A percentile compares a stretch with the other conserved stretches of the same genome.
Evolutionary conservation across 2,888 invertebrate species (phyloP).

Genomic region (Microchrysa polita): DNA sequence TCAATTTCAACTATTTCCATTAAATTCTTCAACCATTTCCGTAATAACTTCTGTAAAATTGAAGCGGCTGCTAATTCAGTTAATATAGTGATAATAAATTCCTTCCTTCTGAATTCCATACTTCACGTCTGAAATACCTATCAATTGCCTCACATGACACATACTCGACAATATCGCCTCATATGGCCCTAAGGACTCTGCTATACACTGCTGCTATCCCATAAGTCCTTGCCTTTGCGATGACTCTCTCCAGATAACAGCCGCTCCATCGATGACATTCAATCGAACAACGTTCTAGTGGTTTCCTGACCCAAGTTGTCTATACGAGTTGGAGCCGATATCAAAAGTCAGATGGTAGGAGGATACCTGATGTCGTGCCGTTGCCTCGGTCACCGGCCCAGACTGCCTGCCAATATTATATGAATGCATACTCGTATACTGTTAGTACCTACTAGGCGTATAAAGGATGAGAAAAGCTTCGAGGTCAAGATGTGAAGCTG

Average conservation of each 20-base stretch:
- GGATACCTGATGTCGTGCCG: constrained; percentile 18
- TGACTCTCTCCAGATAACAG: constrained; percentile 1
- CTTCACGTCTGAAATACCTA: constrained; percentile 14
- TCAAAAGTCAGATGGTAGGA: background rate
- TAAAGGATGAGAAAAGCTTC: background rate
- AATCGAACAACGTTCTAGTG: constrained; percentile 24
- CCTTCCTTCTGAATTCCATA: constrained; percentile 6
- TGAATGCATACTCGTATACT: too few relatives aligned
- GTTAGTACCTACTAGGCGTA: background rate
- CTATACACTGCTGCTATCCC: constrained; percentile 14
- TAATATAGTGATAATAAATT: constrained; percentile 22
- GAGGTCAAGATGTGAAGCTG: constrained; percentile 25
- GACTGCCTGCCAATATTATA: background rate
- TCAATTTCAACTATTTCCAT: background rate
- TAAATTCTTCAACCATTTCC: background rate
- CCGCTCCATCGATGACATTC: constrained; percentile 19
- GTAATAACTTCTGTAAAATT: constrained; percentile 8
- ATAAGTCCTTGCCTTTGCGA: constrained; percentile 19
- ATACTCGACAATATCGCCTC: constrained; percentile 17
- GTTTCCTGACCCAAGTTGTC: constrained; percentile 23
- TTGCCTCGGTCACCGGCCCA: background rate
- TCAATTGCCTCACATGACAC: constrained; percentile 24
- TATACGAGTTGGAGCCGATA: background rate
- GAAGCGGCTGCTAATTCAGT: constrained; percentile 5
- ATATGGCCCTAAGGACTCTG: constrained; percentile 17